Evolutionary conservation across 2,797 vertebrate species (phyloP).

Genomic region (Mormyrops boulengeri): DNA sequence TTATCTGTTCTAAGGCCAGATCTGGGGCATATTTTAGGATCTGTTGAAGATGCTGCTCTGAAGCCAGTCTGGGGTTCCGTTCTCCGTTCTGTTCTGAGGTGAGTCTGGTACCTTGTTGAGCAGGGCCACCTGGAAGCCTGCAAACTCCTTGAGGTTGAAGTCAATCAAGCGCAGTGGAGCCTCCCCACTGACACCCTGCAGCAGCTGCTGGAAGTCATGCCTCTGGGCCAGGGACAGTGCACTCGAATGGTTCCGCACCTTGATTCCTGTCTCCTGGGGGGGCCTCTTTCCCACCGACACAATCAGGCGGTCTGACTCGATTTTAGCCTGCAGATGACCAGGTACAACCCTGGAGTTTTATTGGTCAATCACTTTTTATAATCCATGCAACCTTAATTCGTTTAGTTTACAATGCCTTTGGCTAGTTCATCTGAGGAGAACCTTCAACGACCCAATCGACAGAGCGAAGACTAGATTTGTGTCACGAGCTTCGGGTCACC

Average conservation of each 20-base stretch:
- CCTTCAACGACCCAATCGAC: neutral
- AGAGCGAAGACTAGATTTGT: neutral
- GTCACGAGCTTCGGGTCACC: neutral
- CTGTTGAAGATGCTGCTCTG: neutral
- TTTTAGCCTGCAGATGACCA: slow-evolving; percentile 73
- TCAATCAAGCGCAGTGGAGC: slow-evolving; percentile 73
- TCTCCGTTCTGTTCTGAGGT: too few relatives aligned
- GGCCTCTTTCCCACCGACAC: slow-evolving; percentile 94
- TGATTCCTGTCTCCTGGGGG: slow-evolving; percentile 88
- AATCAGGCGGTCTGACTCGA: slow-evolving; percentile 90
- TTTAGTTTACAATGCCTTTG: neutral
- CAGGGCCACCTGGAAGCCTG: slow-evolving; percentile 88
- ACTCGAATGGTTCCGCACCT: slow-evolving; percentile 88
- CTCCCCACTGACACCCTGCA: slow-evolving; percentile 86
- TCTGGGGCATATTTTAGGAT: neutral
- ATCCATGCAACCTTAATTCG: neutral
- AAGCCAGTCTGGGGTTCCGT: neutral
- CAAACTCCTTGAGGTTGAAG: slow-evolving; percentile 87
- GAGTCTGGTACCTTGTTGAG: slow-evolving; percentile 82
- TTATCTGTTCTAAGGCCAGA: neutral
- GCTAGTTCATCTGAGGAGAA: neutral
- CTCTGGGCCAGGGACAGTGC: slow-evolving; percentile 76
- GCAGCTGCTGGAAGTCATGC: slow-evolving; percentile 82
- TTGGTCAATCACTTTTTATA: neutral
- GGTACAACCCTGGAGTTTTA: slow-evolving; percentile 31